These are phyloP conservation scores for Spodoptera frugiperda DNA, from an alignment of 1,140 invertebrate species.

Conservation along the genomic window DNA sequence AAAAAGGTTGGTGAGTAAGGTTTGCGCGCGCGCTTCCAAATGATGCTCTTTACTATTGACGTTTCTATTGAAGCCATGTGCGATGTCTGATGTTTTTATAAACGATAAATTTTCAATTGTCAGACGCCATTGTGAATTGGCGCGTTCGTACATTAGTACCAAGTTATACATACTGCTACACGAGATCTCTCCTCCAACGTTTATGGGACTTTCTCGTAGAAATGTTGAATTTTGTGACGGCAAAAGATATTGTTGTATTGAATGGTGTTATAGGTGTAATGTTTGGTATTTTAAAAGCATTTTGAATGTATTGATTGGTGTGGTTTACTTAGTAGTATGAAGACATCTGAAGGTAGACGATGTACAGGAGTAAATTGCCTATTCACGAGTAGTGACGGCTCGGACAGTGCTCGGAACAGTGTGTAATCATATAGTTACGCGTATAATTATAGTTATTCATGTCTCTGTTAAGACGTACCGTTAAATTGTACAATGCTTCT, in stretches of 20 bases:
- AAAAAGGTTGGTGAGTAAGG: conserved; percentile 39
- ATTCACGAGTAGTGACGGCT: conserved; percentile 55
- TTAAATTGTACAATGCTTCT: conserved; percentile 43
- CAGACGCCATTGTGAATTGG: conserved; percentile 69
- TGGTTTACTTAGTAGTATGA: conserved; percentile 54
- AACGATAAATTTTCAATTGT: conserved; percentile 81
- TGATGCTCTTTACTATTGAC: conserved; percentile 74
- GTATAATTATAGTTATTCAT: conserved; percentile 65
- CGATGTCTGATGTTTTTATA: conserved; percentile 77
- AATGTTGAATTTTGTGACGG: neutral
- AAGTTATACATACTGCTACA: conserved; percentile 38
- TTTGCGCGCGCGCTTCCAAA: conserved; percentile 68
- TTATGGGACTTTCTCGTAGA: neutral
- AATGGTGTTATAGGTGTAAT: conserved; percentile 35
- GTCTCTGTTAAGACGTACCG: conserved; percentile 35
- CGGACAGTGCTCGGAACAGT: conserved; percentile 53
- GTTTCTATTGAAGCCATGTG: conserved; percentile 72
- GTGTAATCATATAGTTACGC: conserved; percentile 55
- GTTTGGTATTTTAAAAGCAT: conserved; percentile 50
- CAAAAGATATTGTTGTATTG: conserved; percentile 9
- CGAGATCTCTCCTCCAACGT: neutral
- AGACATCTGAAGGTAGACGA: conserved; percentile 41
- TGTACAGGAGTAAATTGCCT: conserved; percentile 60
- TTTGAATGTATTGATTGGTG: conserved; percentile 56
- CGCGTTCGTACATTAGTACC: conserved; percentile 58